These are phyloP conservation scores for Pyrrhia umbra DNA, from an alignment of 2,888 invertebrate species.

Conservation along the genomic window DNA sequence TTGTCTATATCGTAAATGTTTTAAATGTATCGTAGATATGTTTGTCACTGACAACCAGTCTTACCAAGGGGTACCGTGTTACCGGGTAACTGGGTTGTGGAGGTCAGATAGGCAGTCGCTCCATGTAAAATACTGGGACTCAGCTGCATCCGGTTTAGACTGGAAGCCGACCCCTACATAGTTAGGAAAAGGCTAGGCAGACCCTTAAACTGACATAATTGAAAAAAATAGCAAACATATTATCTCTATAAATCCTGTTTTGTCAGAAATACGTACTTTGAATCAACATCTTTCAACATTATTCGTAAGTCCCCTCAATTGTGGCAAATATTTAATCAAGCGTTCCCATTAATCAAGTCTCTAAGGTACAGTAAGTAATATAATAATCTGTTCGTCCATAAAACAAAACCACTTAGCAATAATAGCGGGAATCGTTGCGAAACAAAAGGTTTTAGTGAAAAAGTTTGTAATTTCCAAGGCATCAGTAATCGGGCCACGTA, in stretches of 20 bases:
- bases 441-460: conserved; percentile 63
- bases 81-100: too few relatives aligned
- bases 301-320: conserved; percentile 20
- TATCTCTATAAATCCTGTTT: not conserved
- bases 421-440: conserved; percentile 40
- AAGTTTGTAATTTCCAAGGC: conserved; percentile 59
- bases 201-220: too few relatives aligned
- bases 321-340: conserved; percentile 50
- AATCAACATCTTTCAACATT: not conserved
- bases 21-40: too few relatives aligned
- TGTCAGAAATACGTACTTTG: conserved; percentile 5
- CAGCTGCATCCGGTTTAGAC: too few relatives aligned
- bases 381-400: conserved; percentile 42
- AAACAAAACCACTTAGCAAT: conserved; percentile 51
- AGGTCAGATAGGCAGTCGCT: too few relatives aligned
- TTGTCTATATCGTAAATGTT: too few relatives aligned
- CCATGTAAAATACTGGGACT: too few relatives aligned
- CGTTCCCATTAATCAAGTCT: conserved; percentile 33
- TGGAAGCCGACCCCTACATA: too few relatives aligned
- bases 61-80: too few relatives aligned
- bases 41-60: too few relatives aligned
- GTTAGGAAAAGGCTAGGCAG: too few relatives aligned
- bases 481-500: conserved; percentile 64
- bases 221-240: not conserved
- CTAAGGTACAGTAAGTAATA: conserved; percentile 34